phyloP scores from a whole-genome alignment of 2,888 invertebrate species.

The Cyaniris semiargus region DNA sequence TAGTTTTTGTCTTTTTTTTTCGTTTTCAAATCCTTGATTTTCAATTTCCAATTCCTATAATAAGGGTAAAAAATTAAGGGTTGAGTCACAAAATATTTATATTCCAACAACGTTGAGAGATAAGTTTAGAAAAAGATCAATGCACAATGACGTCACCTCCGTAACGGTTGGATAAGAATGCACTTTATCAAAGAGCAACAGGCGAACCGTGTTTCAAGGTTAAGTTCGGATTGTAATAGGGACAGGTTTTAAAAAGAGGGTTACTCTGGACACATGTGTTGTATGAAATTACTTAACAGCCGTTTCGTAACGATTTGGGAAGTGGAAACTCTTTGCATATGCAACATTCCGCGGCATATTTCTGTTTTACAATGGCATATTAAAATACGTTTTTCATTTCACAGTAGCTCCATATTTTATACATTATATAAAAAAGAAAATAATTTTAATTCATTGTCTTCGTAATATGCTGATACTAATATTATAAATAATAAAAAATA shows the following conservation, averaged over 20 bases:
- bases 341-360: background rate
- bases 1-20: no score
- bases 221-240: constrained; percentile 26
- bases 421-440: background rate
- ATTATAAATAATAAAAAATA: constrained; percentile 14
- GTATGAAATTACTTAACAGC: constrained; percentile 27
- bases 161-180: constrained; percentile 29
- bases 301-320: constrained; percentile 12
- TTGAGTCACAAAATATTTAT: background rate
- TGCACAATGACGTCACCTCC: constrained; percentile 6
- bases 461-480: background rate
- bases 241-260: constrained; percentile 31
- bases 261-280: constrained; percentile 21
- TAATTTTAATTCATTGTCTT: background rate
- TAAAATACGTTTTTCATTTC: no score
- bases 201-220: constrained; percentile 31
- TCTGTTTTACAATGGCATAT: no score
- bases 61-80: background rate
- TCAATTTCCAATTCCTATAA: no score
- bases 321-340: background rate
- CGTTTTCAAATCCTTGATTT: no score
- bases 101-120: background rate
- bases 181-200: constrained; percentile 30
- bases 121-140: constrained; percentile 5
- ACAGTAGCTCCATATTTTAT: no score